phyloP scores from a whole-genome alignment of 2,797 vertebrate genomes.

The Anomalospiza imberbis region DNA sequence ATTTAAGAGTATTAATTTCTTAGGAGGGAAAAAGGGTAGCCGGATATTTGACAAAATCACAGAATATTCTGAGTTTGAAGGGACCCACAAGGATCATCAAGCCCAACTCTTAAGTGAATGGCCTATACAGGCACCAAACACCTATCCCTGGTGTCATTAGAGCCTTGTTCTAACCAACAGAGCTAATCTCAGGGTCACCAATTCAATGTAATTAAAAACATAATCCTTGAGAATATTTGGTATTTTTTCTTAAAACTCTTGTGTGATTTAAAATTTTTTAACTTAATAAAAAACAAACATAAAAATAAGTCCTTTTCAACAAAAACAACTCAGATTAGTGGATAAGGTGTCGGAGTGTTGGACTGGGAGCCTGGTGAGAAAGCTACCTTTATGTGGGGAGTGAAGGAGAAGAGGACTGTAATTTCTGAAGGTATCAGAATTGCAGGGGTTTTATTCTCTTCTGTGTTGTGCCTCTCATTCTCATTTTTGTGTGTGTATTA shows the following conservation, averaged over 20 bases:
- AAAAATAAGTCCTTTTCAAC: background rate
- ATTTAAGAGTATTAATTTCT: background rate
- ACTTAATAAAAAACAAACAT: background rate
- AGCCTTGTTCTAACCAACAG: background rate
- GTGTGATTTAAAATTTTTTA: accelerated
- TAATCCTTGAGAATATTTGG: background rate
- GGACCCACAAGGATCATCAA: background rate
- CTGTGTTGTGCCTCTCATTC: background rate
- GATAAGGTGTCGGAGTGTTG: background rate
- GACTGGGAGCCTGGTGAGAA: background rate
- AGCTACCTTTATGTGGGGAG: background rate
- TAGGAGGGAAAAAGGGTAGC: background rate
- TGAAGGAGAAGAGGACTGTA: background rate
- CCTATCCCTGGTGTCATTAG: background rate
- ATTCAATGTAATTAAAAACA: background rate
- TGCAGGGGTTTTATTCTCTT: background rate
- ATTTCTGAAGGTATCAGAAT: background rate
- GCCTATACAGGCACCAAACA: background rate
- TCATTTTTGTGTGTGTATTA: background rate
- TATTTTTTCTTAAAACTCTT: background rate
- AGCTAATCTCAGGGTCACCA: background rate
- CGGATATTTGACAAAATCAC: background rate
- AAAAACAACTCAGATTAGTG: background rate
- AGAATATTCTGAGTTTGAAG: background rate
- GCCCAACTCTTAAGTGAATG: background rate